These are phyloP conservation scores for Myotis findleyi DNA, from an alignment of 2,797 vertebrate species.

Conservation along the genomic window DNA sequence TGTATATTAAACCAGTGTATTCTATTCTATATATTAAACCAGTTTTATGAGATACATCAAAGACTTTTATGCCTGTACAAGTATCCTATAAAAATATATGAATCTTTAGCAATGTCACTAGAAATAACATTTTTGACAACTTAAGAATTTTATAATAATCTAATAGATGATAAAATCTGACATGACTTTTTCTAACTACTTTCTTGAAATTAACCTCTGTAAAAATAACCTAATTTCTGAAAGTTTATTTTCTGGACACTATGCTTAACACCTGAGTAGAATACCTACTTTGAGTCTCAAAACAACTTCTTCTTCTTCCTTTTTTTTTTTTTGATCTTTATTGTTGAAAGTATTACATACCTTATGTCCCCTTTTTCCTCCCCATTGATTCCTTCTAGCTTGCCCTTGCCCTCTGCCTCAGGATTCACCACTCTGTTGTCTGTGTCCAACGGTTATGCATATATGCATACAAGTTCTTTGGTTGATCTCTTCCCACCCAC, in stretches of 20 bases:
- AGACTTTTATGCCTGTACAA: background rate
- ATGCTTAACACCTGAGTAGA: background rate
- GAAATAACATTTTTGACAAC: background rate
- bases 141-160: background rate
- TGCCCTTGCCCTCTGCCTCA: too few species aligned
- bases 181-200: background rate
- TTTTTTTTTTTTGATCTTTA: too few species aligned
- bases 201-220: background rate
- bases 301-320: background rate
- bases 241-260: background rate
- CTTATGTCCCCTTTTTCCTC: too few species aligned
- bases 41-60: background rate
- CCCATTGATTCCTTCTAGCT: too few species aligned
- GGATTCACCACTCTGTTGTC: too few species aligned
- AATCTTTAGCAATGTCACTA: background rate
- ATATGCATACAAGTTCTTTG: too few species aligned
- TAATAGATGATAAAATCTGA: background rate
- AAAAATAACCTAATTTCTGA: background rate
- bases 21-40: background rate
- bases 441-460: too few species aligned
- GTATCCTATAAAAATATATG: background rate
- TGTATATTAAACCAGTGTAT: background rate
- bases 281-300: background rate
- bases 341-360: too few species aligned
- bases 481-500: too few species aligned